phyloP scores from a whole-genome alignment of 1,140 invertebrate species.

The Ceratosolen solmsi region DNA sequence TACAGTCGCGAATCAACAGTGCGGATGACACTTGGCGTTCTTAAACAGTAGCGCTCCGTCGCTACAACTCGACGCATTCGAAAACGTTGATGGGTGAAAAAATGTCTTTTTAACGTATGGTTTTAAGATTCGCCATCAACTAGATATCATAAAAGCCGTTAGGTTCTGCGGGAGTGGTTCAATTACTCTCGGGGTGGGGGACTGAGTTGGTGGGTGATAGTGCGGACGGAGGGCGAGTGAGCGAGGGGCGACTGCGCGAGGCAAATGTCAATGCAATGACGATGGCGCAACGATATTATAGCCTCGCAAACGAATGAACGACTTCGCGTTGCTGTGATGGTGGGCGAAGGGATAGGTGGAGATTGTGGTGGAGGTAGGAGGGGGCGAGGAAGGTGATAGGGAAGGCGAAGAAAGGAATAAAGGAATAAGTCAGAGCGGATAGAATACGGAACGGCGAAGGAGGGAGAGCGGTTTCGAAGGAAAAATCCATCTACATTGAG shows the following conservation, averaged over 20 bases:
- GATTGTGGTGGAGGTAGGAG: background rate
- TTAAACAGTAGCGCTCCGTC: too few species aligned
- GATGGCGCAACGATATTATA: slow-evolving; percentile 30
- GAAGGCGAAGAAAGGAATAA: background rate
- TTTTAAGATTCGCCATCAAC: slow-evolving; percentile 24
- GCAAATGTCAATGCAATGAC: slow-evolving; percentile 3
- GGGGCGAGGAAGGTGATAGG: background rate
- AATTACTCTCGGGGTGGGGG: background rate
- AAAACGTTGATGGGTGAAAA: slow-evolving; percentile 1
- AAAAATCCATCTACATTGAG: slow-evolving; percentile 23
- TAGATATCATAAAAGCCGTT: background rate
- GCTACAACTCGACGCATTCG: too few species aligned
- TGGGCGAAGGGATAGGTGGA: too few species aligned
- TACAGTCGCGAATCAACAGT: background rate
- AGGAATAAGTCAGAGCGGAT: background rate
- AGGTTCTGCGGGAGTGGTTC: background rate
- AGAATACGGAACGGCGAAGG: background rate
- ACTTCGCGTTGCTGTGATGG: too few species aligned
- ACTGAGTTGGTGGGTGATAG: background rate
- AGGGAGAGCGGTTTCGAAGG: slow-evolving; percentile 31
- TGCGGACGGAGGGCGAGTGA: background rate
- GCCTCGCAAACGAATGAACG: slow-evolving; percentile 9
- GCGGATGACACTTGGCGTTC: background rate
- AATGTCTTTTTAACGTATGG: slow-evolving; percentile 21
- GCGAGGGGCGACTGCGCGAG: background rate